Evolutionary conservation across 1,140 invertebrate genomes (phyloP).

Genomic region (Macrotrachela quadricornifera): DNA sequence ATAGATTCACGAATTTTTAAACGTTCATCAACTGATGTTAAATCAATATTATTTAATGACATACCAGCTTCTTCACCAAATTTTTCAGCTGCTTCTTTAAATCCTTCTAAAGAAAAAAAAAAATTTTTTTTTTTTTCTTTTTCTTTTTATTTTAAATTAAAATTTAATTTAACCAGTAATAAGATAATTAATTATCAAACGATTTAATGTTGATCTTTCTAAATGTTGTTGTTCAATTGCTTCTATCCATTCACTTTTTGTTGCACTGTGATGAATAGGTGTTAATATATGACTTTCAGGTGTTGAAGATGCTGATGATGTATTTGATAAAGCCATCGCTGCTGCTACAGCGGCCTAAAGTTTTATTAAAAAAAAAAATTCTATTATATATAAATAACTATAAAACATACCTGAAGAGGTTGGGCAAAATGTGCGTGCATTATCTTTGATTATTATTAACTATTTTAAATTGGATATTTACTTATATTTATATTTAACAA

Average conservation of each 20-base stretch:
- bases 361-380: no score
- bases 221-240: constrained; percentile 54
- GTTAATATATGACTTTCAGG: no score
- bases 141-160: constrained; percentile 7
- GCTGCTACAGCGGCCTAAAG: no score
- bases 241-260: constrained; percentile 41
- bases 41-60: constrained; percentile 41
- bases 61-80: constrained; percentile 60
- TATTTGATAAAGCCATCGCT: no score
- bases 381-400: no score
- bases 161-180: constrained; percentile 77
- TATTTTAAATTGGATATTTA: no score
- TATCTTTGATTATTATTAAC: no score
- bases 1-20: constrained; percentile 83
- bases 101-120: constrained; percentile 67
- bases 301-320: no score
- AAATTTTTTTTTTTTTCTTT: neutral
- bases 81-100: constrained; percentile 89
- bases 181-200: constrained; percentile 92
- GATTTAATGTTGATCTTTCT: constrained; percentile 73
- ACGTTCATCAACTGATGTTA: constrained; percentile 68
- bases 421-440: no score
- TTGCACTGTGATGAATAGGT: no score
- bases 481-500: no score
- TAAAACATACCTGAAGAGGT: no score